Evolutionary conservation across 2,113 vertebrate genomes (phyloP).

Genomic region (Serranochromis macrocephalus): DNA sequence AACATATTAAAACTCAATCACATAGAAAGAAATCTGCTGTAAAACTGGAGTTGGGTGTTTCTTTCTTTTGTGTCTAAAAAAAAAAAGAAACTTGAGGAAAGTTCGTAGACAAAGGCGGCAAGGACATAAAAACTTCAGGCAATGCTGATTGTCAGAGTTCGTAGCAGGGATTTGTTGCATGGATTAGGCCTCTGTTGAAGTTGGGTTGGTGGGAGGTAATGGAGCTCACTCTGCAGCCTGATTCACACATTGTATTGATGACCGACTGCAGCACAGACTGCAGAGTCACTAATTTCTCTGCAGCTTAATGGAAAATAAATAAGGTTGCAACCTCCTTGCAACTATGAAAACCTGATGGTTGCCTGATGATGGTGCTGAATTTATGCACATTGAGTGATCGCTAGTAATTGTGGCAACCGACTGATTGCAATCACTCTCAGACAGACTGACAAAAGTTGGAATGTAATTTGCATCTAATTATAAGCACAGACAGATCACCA

Average conservation of each 20-base stretch:
- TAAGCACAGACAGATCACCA: background rate
- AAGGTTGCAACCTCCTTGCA: background rate
- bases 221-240: background rate
- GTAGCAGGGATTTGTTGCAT: background rate
- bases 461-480: background rate
- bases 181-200: slow-evolving; percentile 49
- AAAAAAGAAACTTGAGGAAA: background rate
- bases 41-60: background rate
- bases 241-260: background rate
- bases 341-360: background rate
- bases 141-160: slow-evolving; percentile 66
- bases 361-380: background rate
- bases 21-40: background rate
- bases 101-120: background rate
- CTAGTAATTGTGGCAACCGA: background rate
- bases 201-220: slow-evolving; percentile 43
- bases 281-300: background rate
- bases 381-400: background rate
- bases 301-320: background rate
- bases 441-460: background rate
- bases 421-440: background rate
- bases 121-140: slow-evolving; percentile 56
- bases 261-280: background rate
- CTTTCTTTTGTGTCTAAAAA: background rate
- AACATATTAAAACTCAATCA: background rate